Evolutionary conservation across 2,888 invertebrate genomes (phyloP).

Genomic region (Xestoiulus laeticollis): DNA sequence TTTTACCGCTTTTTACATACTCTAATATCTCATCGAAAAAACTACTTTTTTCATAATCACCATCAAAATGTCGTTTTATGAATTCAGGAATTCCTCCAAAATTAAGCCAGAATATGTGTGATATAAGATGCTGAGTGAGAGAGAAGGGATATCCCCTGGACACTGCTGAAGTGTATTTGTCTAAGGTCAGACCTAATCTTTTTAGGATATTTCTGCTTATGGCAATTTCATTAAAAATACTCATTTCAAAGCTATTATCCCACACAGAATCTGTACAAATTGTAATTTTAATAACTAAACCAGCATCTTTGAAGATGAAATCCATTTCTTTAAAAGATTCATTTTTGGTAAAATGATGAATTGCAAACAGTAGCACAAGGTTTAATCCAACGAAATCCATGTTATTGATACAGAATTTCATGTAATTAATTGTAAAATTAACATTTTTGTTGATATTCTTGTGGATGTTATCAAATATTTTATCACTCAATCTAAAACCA

Average conservation of each 20-base stretch:
- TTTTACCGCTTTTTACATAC: too few relatives aligned
- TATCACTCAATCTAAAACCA: rapidly evolving
- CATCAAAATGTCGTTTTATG: neutral
- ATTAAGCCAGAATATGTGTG: neutral
- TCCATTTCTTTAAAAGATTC: neutral
- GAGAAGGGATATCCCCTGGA: neutral
- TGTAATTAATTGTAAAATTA: neutral
- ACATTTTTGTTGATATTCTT: neutral
- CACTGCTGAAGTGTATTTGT: neutral
- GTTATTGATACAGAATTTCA: neutral
- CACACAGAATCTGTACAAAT: too few relatives aligned
- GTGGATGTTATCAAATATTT: neutral
- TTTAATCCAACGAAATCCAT: neutral
- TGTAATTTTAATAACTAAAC: too few relatives aligned
- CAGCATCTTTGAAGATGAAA: too few relatives aligned
- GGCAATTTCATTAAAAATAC: too few relatives aligned
- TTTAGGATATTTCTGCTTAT: too few relatives aligned
- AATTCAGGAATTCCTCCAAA: neutral
- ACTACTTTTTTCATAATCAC: too few relatives aligned
- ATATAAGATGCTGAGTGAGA: neutral
- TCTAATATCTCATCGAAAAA: too few relatives aligned
- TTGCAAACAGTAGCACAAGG: neutral
- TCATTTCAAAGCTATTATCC: too few relatives aligned
- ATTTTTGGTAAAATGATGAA: neutral
- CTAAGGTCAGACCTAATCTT: neutral